Evolutionary conservation across 2,113 vertebrate genomes (phyloP).

Genomic region (Polypterus senegalus): DNA sequence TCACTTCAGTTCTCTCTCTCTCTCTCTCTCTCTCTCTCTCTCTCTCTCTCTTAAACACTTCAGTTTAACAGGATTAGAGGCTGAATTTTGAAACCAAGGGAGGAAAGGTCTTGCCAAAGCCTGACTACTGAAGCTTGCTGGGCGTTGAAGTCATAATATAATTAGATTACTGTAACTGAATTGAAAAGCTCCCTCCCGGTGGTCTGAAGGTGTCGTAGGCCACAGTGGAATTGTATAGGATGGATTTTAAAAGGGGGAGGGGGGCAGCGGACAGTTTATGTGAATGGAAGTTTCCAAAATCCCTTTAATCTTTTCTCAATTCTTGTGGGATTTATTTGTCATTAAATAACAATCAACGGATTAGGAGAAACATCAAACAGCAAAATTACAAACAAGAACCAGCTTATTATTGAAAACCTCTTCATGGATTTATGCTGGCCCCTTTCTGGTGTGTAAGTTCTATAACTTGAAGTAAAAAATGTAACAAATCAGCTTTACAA

Average conservation of each 20-base stretch:
- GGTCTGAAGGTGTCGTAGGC: constrained; percentile 52
- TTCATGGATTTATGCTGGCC: neutral
- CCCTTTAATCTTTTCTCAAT: constrained; percentile 54
- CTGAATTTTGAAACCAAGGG: constrained; percentile 23
- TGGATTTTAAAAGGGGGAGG: constrained; percentile 38
- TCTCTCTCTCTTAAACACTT: constrained; percentile 66
- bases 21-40: constrained; percentile 67
- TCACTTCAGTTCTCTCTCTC: too few relatives aligned
- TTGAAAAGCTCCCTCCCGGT: constrained; percentile 65
- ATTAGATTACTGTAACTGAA: constrained; percentile 80
- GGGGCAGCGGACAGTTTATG: constrained; percentile 32
- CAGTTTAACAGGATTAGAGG: constrained; percentile 52
- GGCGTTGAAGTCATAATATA: constrained; percentile 49
- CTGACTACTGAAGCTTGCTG: constrained; percentile 46
- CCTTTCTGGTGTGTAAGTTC: neutral
- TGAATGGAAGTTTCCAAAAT: constrained; percentile 54
- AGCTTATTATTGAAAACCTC: constrained; percentile 1
- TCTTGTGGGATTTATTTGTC: constrained; percentile 62
- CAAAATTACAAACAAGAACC: constrained; percentile 26
- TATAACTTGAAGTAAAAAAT: neutral
- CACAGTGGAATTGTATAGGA: constrained; percentile 42
- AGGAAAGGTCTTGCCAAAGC: constrained; percentile 30
- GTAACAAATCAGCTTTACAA: too few relatives aligned
- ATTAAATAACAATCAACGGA: constrained; percentile 47
- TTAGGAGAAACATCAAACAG: constrained; percentile 38